phyloP scores from a whole-genome alignment of 2,797 vertebrate species.

The Arnoldichthys spilopterus region DNA sequence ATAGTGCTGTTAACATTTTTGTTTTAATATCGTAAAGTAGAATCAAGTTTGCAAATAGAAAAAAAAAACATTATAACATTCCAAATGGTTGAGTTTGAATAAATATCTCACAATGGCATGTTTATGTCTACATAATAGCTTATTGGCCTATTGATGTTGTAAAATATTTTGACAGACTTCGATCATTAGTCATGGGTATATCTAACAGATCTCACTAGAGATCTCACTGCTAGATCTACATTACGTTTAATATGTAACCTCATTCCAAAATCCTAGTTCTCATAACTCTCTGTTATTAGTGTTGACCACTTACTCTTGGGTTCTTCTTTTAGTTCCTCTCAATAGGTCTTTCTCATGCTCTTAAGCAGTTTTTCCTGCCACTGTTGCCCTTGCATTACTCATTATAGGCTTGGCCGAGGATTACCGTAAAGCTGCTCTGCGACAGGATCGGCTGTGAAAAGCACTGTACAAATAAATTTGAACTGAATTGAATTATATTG shows the following conservation, averaged over 20 bases:
- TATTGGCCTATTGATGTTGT: too few relatives aligned
- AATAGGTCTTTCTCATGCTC: background rate
- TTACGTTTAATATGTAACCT: background rate
- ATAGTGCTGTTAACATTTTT: background rate
- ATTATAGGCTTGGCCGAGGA: background rate
- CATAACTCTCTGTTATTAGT: background rate
- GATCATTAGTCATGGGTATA: too few relatives aligned
- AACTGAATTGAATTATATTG: background rate
- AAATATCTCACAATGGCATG: too few relatives aligned
- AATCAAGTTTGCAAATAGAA: too few relatives aligned
- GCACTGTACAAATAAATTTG: background rate
- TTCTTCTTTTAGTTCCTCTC: background rate
- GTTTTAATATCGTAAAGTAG: too few relatives aligned
- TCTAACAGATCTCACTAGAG: too few relatives aligned
- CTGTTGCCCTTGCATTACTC: background rate
- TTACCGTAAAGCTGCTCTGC: background rate
- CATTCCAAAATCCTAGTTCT: background rate
- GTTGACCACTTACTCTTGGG: background rate
- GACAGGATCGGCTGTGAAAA: background rate
- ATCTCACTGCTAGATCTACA: background rate
- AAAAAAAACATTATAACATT: too few relatives aligned
- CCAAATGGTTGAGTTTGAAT: too few relatives aligned
- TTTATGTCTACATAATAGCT: too few relatives aligned
- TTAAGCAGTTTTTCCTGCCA: background rate
- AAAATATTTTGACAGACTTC: too few relatives aligned